Percentiles rank a stretch among this genome's conserved stretches.
phyloP scores from a whole-genome alignment of 1,140 invertebrate genomes.

The Zelostemma sp. region DNA sequence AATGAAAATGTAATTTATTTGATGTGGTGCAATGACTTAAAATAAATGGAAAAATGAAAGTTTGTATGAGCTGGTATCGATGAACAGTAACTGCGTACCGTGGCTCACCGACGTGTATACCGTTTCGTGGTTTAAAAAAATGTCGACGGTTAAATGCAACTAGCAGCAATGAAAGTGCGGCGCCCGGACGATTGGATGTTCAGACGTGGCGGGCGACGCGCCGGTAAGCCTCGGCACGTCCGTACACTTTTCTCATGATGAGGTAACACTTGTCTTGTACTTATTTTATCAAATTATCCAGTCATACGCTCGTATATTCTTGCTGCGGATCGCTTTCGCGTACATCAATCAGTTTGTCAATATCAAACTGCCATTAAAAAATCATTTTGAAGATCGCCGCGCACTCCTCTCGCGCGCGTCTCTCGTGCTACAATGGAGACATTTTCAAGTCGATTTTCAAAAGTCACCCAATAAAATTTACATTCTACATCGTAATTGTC shows the following conservation, averaged over 20 bases:
- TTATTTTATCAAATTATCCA: conserved; percentile 73
- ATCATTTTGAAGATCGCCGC: conserved; percentile 54
- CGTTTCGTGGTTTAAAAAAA: conserved; percentile 50
- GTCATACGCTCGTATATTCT: conserved; percentile 70
- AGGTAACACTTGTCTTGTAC: conserved; percentile 74
- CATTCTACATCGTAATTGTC: no score
- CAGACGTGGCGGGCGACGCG: neutral
- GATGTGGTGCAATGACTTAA: conserved; percentile 73
- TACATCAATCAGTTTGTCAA: conserved; percentile 48
- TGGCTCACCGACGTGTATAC: conserved; percentile 54
- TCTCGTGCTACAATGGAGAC: no score
- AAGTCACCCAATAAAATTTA: neutral
- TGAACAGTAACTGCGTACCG: conserved; percentile 62
- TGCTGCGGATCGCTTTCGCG: conserved; percentile 61
- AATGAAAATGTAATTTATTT: conserved; percentile 74
- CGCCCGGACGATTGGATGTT: conserved; percentile 1
- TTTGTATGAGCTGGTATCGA: conserved; percentile 70
- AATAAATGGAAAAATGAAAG: conserved; percentile 72
- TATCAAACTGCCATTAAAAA: conserved; percentile 59
- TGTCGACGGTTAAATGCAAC: conserved; percentile 63
- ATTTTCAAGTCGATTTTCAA: neutral
- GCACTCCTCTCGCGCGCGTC: conserved; percentile 60
- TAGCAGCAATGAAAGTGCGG: conserved; percentile 61
- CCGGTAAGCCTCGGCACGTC: conserved; percentile 43
- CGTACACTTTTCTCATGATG: conserved; percentile 67